Conservation (phyloP, 2,113 vertebrate genomes). For the Numida meleagris region DNA sequence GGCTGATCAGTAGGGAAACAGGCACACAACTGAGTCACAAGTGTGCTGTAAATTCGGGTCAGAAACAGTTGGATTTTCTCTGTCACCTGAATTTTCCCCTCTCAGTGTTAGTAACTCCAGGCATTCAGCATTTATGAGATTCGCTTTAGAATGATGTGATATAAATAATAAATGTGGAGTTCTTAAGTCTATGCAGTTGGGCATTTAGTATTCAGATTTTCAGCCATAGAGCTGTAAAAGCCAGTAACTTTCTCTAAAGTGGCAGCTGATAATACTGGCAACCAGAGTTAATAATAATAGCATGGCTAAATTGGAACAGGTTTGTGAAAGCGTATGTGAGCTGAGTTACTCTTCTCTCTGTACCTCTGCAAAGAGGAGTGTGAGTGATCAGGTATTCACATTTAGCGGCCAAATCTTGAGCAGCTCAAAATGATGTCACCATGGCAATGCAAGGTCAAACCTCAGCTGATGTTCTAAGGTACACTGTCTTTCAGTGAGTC, state of each 20-base stretch:
- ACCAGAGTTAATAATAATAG: not conserved
- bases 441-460: not conserved
- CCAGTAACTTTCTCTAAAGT: not conserved
- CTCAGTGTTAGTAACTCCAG: not conserved
- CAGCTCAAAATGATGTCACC: not conserved
- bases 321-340: not conserved
- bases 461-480: not conserved
- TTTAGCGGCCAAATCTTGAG: accelerated
- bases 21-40: not conserved
- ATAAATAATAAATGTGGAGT: not conserved
- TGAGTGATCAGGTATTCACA: accelerated
- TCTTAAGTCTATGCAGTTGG: not conserved
- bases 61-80: not conserved
- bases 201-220: not conserved
- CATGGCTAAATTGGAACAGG: not conserved
- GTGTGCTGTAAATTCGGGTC: not conserved
- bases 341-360: not conserved
- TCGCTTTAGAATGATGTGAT: not conserved
- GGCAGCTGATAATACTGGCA: not conserved
- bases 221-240: not conserved
- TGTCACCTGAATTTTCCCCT: not conserved
- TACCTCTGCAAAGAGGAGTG: not conserved
- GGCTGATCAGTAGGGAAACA: not conserved
- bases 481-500: not conserved
- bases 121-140: not conserved